Percentiles rank a stretch among this genome's conserved stretches.
Evolutionary conservation across 1,140 invertebrate genomes (phyloP).

Genomic region (Propsilocerus akamusi): DNA sequence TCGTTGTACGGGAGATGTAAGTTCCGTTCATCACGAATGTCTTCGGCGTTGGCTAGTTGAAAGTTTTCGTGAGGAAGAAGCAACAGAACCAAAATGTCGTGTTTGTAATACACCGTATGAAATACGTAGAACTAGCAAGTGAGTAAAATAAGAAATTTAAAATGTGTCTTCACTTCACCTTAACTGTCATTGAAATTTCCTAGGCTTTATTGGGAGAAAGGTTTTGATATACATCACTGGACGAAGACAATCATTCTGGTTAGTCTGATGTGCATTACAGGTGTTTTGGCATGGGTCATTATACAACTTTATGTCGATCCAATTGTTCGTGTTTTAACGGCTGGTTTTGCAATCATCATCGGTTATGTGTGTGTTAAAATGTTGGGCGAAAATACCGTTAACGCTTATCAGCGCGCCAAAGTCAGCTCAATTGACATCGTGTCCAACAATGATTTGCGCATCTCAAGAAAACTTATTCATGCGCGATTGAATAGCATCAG

Average conservation of each 20-base stretch:
- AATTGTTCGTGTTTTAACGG: constrained; percentile 55
- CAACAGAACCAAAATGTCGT: constrained; percentile 51
- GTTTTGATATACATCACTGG: constrained; percentile 66
- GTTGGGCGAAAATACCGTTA: constrained; percentile 65
- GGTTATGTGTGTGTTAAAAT: constrained; percentile 70
- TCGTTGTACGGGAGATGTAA: constrained; percentile 75
- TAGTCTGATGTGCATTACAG: constrained; percentile 53
- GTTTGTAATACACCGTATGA: constrained; percentile 62
- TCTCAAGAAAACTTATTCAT: neutral
- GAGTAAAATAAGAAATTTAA: constrained; percentile 8
- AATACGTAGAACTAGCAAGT: constrained; percentile 44
- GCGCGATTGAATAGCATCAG: neutral
- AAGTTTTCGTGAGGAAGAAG: constrained; percentile 26
- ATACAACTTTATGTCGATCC: constrained; percentile 62
- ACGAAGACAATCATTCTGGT: constrained; percentile 39
- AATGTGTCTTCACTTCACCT: neutral
- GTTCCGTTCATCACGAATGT: constrained; percentile 81
- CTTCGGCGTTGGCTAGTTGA: constrained; percentile 74
- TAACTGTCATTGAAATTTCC: neutral
- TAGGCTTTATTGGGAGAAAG: constrained; percentile 58
- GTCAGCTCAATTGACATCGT: constrained; percentile 74
- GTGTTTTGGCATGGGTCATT: constrained; percentile 58
- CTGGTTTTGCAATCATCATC: constrained; percentile 59
- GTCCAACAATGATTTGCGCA: constrained; percentile 12
- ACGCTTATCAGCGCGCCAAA: constrained; percentile 72